These are phyloP conservation scores for Choloepus didactylus DNA, from an alignment of 2,797 vertebrate species.

Conservation along the genomic window DNA sequence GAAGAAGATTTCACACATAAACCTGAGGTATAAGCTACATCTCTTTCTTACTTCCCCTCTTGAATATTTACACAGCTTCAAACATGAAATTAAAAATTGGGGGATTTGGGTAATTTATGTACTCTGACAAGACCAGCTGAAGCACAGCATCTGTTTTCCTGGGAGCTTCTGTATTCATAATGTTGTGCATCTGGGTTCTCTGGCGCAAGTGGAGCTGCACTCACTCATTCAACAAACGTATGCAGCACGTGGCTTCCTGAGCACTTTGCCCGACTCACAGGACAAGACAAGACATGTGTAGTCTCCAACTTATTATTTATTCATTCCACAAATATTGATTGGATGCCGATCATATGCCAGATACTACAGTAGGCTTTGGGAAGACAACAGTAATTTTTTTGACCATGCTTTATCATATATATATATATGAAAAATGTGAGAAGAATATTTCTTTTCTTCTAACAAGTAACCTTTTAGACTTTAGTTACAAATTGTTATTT, in stretches of 20 bases:
- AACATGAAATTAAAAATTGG: constrained; percentile 82
- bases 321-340: constrained; percentile 45
- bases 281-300: background rate
- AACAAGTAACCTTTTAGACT: background rate
- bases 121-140: constrained; percentile 82
- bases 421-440: background rate
- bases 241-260: background rate
- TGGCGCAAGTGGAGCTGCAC: background rate
- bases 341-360: background rate
- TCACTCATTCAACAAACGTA: background rate
- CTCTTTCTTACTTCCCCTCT: background rate
- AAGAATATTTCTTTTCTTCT: constrained; percentile 13
- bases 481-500: background rate
- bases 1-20: constrained; percentile 60
- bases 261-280: background rate
- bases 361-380: background rate
- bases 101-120: constrained; percentile 86
- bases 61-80: constrained; percentile 84
- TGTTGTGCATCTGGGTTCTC: constrained; percentile 46
- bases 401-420: background rate
- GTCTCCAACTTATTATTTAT: background rate
- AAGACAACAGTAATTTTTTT: background rate
- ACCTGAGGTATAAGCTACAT: background rate
- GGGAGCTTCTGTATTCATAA: constrained; percentile 69
- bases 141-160: constrained; percentile 80